Evolutionary conservation across 2,797 vertebrate species (phyloP).

Genomic region (Bryconaethiops microstoma): DNA sequence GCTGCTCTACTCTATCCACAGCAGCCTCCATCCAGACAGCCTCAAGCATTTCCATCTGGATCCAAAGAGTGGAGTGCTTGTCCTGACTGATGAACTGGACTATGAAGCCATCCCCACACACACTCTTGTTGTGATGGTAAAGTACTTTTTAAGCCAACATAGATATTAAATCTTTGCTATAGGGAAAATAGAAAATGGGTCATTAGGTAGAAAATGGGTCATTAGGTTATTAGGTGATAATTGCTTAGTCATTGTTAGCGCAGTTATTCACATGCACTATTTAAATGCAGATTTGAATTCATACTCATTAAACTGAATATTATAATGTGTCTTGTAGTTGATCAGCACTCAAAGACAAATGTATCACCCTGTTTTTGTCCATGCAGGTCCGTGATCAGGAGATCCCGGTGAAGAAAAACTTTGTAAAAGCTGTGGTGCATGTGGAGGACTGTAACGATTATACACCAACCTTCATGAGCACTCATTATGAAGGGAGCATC

Average conservation of each 20-base stretch:
- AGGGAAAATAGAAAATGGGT: background rate
- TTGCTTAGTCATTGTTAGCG: background rate
- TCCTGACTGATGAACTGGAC: conserved; percentile 84
- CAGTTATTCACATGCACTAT: background rate
- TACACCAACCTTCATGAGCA: conserved; percentile 84
- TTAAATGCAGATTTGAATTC: background rate
- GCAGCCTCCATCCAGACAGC: conserved; percentile 84
- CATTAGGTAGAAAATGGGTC: background rate
- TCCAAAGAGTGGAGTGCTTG: conserved; percentile 85
- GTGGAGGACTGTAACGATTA: conserved; percentile 92
- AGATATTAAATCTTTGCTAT: background rate
- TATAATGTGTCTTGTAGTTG: background rate
- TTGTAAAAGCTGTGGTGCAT: conserved; percentile 83
- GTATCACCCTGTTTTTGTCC: background rate
- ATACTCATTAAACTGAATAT: background rate
- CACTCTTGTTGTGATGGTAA: conserved; percentile 90
- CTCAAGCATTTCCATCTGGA: conserved; percentile 88
- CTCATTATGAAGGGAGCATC: conserved; percentile 81
- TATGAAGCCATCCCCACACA: conserved; percentile 82
- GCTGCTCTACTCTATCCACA: conserved; percentile 90
- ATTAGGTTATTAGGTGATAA: background rate
- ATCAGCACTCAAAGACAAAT: background rate
- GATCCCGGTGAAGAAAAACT: conserved; percentile 93
- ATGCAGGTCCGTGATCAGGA: conserved; percentile 93
- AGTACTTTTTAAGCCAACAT: conserved; percentile 29